phyloP scores from a whole-genome alignment of 37 sponge, comb jelly and placozoan genomes.

The Ephydatia muelleri region DNA sequence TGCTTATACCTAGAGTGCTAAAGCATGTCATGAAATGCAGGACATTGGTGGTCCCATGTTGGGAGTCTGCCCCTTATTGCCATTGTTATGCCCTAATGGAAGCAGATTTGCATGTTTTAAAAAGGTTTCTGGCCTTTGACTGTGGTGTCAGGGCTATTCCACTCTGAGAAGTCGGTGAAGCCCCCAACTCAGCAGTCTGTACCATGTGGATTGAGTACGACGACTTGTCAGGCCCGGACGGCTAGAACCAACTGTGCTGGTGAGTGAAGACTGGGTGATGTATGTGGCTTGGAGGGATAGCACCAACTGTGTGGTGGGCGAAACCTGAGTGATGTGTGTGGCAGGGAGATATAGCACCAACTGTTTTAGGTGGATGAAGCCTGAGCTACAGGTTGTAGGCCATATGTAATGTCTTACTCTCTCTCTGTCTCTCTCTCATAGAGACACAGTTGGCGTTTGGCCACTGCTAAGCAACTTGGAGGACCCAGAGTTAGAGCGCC shows the following conservation, averaged over 20 bases:
- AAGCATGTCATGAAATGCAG: slow-evolving; percentile 7
- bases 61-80: slow-evolving; percentile 51
- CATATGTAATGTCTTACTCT: neutral
- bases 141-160: neutral
- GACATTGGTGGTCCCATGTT: slow-evolving; percentile 36
- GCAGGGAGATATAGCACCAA: too few species aligned
- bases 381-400: too few species aligned
- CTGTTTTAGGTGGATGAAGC: too few species aligned
- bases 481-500: slow-evolving; percentile 31
- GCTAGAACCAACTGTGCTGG: too few species aligned
- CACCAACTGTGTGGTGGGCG: too few species aligned
- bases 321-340: too few species aligned
- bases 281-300: too few species aligned
- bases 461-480: neutral
- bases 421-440: neutral
- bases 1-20: slow-evolving; percentile 10
- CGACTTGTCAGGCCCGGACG: too few species aligned
- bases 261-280: too few species aligned
- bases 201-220: neutral
- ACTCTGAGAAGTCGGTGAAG: neutral
- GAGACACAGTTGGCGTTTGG: neutral
- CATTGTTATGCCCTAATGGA: slow-evolving; percentile 16
- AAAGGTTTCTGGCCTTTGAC: too few species aligned
- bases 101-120: slow-evolving; percentile 6
- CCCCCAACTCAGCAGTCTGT: slow-evolving; percentile 2